Evolutionary conservation across 2,888 invertebrate genomes (phyloP), one percentile per base, ranked within the genome.

Genomic region (Eumacrocentrus americanus): DNA sequence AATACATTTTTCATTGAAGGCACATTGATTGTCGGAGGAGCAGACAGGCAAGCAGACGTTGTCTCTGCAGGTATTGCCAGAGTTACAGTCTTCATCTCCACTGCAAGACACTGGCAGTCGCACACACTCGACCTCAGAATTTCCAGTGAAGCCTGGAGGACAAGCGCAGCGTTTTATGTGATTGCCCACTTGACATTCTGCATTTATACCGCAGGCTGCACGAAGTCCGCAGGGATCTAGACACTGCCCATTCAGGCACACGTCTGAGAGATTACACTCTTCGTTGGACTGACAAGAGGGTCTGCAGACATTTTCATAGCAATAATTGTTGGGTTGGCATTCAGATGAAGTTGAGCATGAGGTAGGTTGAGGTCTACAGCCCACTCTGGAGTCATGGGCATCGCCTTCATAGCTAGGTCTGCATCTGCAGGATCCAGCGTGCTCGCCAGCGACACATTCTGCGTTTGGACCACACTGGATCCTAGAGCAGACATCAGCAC

Each of bases 1-100:
- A 6, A 92, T 83, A 81, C 95, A 95, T 79, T 93, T 91, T 81
- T 95, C 95, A 76, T 95, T 95, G 61, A 91, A 85, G 2, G 94
- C 95, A 78, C 95, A 95, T 66, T 92, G 88, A 70, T 89, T 89
- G 78, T 95, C 94, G 12, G 81, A 83, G 34, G 82, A 81, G 75
- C 95, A 95, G 44, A 84, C 84, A 3, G 92, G 92, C 62, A 91
- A 83, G 75, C 95, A 95, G 81, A 92, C 89, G 52, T 90, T 91
- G 73, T 93, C 89, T 63, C 89, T 87, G 73, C 95, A 95, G 22
- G 87, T 85, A 68, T 88, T 87, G 25, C 87, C 89, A n/a, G 84
- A 80, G 62, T 84, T 83, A 76, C 95, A 95, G 71, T 92, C 92
- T 11, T 84, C 83, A 61, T 86, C 86, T 5, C 82, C 81, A 53